Evolutionary conservation across 2,888 invertebrate genomes (phyloP), one percentile per base, ranked within the genome.

Genomic region (Microplitis deprimator): DNA sequence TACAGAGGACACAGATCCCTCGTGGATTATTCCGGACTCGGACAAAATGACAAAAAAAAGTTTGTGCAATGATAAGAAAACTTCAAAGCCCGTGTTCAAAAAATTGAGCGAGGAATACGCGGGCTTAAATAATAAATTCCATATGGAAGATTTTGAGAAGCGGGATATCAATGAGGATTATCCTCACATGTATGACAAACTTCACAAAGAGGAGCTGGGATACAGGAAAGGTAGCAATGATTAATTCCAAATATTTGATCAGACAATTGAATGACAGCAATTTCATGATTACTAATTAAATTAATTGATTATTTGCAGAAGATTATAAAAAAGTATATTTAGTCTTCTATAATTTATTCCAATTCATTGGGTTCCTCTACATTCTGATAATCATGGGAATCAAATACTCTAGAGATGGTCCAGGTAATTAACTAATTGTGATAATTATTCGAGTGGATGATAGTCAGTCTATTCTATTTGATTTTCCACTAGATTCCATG

Each of bases 21-120:
- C 94, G 0, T 98, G 97, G 98, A 90, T 98, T 5, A 97, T 97
- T 93, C 94, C 97, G 82, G 97, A 98, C 91, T 97, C 97, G 91
- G 97, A 98, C 89, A 93, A 95, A 76, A 97, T 97, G 95, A 94
- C 94, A 85, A 93, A 94, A 4, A 95, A 96, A 84, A 96, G 96
- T 82, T 94, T 93, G 62, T 92, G 93, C 13, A 93, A 94, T 62
- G 91, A 90, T 65, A 93, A 94, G 65, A 93, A 92, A 61, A 91
- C 90, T 4, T 39, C 29, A 20, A 73, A 64, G 16, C n/a, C 60
- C 8, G 20, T 7, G 13, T 71, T 71, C n/a, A 64, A 65, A 64
- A 73, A 90, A 38, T 90, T 90, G 7, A 89, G 89, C 70, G 90
- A 86, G 65, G 69, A 62, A 39, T 75, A 68, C n/a, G 68, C 68